Percentiles rank a stretch among this genome's conserved stretches.
Conservation (phyloP, 2,113 vertebrate species). For the Semnopithecus entellus region DNA sequence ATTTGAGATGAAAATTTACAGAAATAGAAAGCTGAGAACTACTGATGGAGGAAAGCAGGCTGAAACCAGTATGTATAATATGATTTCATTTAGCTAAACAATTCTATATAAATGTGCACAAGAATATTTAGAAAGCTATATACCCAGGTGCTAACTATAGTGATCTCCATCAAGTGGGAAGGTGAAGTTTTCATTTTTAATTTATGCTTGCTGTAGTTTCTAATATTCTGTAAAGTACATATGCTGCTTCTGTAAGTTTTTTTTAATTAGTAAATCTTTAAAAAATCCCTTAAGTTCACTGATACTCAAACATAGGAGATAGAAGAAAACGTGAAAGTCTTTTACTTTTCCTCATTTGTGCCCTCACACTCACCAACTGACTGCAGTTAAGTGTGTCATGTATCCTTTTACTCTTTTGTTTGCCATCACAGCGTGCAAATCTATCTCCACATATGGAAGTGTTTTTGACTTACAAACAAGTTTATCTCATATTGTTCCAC, state of each 20-base stretch:
- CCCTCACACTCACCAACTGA: not conserved
- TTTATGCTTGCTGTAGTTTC: not conserved
- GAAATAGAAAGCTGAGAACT: not conserved
- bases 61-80: not conserved
- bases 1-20: not conserved
- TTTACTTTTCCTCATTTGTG: not conserved
- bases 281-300: not conserved
- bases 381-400: not conserved
- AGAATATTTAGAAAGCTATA: not conserved
- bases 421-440: not conserved
- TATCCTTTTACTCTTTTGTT: not conserved
- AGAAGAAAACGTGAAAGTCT: not conserved
- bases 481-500: not conserved
- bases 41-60: not conserved
- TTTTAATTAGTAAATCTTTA: not conserved
- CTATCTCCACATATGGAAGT: no score
- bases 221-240: not conserved
- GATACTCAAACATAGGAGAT: not conserved
- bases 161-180: not conserved
- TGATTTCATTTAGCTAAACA: not conserved
- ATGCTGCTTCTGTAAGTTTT: not conserved
- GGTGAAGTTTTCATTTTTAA: not conserved
- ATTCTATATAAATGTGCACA: not conserved
- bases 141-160: not conserved
- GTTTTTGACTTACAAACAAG: not conserved